Conservation (phyloP, 2,888 invertebrate species). For the Lypha dubia region DNA sequence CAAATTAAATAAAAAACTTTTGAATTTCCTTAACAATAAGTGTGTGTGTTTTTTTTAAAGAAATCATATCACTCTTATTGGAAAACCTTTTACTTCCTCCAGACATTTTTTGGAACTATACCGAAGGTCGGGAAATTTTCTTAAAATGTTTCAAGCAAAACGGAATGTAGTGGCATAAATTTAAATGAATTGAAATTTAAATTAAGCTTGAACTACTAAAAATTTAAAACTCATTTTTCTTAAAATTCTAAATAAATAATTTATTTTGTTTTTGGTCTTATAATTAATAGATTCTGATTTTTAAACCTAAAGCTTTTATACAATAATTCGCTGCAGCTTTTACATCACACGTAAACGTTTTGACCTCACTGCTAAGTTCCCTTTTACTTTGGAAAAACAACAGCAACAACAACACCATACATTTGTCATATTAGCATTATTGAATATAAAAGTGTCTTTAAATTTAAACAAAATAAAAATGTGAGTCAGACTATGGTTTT, state of each 20-base stretch:
- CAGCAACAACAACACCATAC: not conserved
- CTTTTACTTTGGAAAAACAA: constrained; percentile 13
- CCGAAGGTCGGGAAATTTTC: no score
- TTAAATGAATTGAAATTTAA: not conserved
- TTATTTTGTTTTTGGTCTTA: not conserved
- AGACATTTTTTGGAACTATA: no score
- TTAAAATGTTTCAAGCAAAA: no score
- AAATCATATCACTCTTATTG: no score
- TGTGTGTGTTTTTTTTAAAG: no score
- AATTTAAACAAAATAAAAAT: not conserved
- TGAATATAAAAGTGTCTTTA: not conserved
- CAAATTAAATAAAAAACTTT: no score
- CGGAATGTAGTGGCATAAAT: no score
- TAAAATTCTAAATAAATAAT: not conserved
- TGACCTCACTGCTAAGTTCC: constrained; percentile 46
- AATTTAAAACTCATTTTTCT: not conserved
- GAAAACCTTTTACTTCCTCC: no score
- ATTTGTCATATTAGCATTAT: constrained; percentile 29
- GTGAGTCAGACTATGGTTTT: constrained; percentile 47
- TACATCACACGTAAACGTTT: constrained; percentile 18
- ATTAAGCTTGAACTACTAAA: no score
- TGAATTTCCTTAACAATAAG: no score
- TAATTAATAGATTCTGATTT: not conserved
- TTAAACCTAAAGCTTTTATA: not conserved
- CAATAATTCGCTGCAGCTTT: constrained; percentile 1